phyloP scores from a whole-genome alignment of 2,888 invertebrate genomes.

The Molorchus minor region DNA sequence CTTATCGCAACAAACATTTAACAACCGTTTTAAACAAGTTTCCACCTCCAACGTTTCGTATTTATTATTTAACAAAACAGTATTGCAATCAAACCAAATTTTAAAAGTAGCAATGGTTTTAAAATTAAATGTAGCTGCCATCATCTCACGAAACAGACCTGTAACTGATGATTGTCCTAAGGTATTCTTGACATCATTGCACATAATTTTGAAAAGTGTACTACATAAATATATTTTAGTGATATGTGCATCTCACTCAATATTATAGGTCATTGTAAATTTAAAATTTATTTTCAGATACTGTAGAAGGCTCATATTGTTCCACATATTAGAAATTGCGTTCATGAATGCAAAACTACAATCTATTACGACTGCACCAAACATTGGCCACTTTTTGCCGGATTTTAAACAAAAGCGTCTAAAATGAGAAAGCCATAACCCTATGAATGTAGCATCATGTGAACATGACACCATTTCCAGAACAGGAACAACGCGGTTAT shows the following conservation, averaged over 20 bases:
- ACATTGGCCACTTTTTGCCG: constrained; percentile 2
- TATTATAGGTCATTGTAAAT: background rate
- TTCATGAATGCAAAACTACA: constrained; percentile 4
- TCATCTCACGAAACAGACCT: background rate
- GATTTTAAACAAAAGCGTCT: background rate
- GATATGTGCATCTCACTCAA: no score
- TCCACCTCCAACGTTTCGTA: background rate
- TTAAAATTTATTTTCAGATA: background rate
- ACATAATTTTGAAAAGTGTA: background rate
- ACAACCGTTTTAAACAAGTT: background rate
- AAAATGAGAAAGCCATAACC: background rate
- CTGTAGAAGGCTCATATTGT: constrained; percentile 1
- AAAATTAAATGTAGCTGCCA: background rate
- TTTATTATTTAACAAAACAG: background rate
- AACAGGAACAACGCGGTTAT: background rate
- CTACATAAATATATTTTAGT: constrained; percentile 6
- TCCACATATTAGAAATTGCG: constrained; percentile 5
- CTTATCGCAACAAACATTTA: background rate
- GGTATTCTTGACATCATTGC: background rate
- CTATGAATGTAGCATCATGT: background rate
- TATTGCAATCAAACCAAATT: background rate
- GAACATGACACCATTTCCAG: background rate
- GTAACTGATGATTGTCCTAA: background rate
- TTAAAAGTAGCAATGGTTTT: background rate
- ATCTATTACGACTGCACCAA: background rate